These are phyloP conservation scores for Psix sp. DNA, from an alignment of 1,140 invertebrate genomes.

Conservation along the genomic window DNA sequence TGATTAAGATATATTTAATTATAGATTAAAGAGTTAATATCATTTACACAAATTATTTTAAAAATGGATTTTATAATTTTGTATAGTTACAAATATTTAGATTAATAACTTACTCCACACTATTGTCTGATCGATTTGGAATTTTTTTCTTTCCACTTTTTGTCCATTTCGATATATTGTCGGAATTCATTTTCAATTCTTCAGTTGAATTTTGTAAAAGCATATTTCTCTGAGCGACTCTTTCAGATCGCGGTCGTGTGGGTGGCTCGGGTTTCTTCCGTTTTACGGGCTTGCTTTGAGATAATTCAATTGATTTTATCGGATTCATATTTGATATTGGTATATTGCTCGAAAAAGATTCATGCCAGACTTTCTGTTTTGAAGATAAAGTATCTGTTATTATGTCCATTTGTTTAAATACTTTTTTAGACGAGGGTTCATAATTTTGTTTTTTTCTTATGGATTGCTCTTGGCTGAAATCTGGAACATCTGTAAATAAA, in stretches of 20 bases:
- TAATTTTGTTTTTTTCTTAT: no score
- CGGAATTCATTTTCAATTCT: neutral
- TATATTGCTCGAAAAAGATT: no score
- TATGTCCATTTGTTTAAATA: slow-evolving; percentile 6
- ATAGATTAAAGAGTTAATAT: neutral
- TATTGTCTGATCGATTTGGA: neutral
- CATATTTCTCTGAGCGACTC: slow-evolving; percentile 41
- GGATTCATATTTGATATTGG: neutral
- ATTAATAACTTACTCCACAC: slow-evolving; percentile 5
- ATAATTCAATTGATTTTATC: slow-evolving; percentile 3
- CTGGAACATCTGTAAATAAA: no score
- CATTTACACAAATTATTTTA: no score
- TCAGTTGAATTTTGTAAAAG: slow-evolving; percentile 6
- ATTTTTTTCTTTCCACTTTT: slow-evolving; percentile 20
- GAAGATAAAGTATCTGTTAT: neutral
- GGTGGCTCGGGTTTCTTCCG: slow-evolving; percentile 36
- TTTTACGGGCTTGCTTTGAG: slow-evolving; percentile 13
- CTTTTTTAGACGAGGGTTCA: slow-evolving; percentile 4
- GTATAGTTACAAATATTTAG: neutral
- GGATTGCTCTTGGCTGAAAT: no score
- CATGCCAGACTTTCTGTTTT: no score
- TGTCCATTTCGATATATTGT: slow-evolving; percentile 4
- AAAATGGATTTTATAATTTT: neutral
- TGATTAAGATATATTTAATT: no score
- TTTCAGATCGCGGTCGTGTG: slow-evolving; percentile 41